Percentiles rank a stretch among this genome's conserved stretches.
These are phyloP conservation scores for Raja brachyura DNA, from an alignment of 2,113 vertebrate species.

Conservation along the genomic window DNA sequence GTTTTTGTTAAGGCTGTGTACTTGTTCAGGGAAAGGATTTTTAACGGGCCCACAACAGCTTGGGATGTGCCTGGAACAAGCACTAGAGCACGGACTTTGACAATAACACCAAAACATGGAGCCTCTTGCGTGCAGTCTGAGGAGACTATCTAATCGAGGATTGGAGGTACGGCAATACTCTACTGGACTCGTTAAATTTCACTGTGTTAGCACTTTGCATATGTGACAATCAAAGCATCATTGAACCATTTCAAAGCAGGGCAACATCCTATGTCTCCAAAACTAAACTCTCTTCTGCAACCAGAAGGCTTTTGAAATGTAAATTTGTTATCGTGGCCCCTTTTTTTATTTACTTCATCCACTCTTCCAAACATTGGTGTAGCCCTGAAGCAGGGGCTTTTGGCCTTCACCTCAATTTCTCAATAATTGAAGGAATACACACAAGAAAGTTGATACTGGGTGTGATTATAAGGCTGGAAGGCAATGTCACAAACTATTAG, in stretches of 20 bases:
- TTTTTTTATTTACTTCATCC: background rate
- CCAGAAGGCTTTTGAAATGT: background rate
- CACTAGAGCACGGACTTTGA: too few relatives aligned
- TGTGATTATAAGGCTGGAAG: background rate
- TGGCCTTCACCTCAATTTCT: background rate
- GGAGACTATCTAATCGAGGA: too few relatives aligned
- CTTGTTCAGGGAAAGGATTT: background rate
- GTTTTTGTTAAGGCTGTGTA: background rate
- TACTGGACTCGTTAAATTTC: too few relatives aligned
- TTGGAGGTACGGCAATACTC: too few relatives aligned
- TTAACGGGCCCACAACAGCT: too few relatives aligned
- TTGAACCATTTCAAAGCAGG: background rate
- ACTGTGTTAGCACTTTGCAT: too few relatives aligned
- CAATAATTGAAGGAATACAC: background rate
- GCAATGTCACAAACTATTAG: constrained; percentile 13
- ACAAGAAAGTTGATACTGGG: background rate
- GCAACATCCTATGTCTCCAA: background rate
- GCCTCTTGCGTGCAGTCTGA: too few relatives aligned
- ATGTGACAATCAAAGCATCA: too few relatives aligned
- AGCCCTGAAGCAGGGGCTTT: background rate
- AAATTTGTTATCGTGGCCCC: background rate
- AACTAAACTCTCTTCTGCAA: too few relatives aligned
- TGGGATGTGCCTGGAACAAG: too few relatives aligned
- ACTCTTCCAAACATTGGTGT: background rate
- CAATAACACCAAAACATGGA: too few relatives aligned